Evolutionary conservation across 1,140 invertebrate species (phyloP).

Genomic region (Sesamia nonagrioides): DNA sequence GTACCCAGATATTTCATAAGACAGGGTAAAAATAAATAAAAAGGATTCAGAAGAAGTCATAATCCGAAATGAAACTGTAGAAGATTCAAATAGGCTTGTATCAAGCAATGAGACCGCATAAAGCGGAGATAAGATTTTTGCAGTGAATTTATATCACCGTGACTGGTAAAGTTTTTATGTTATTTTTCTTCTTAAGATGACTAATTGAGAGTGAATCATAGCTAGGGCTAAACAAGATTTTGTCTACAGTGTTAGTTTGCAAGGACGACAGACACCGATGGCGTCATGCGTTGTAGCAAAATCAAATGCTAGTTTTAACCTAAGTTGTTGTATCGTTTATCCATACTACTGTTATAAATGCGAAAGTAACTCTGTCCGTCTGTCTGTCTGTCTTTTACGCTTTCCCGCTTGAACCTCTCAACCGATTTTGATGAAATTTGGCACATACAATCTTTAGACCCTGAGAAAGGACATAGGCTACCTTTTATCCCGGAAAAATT

Average conservation of each 20-base stretch:
- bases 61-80: background rate
- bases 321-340: no score
- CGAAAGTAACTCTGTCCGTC: no score
- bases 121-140: background rate
- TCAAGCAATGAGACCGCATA: background rate
- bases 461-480: no score
- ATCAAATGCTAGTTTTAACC: background rate
- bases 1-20: background rate
- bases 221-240: background rate
- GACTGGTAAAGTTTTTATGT: background rate
- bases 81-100: background rate
- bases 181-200: background rate
- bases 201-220: conserved; percentile 13
- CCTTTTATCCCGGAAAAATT: no score
- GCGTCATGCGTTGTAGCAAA: background rate
- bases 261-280: background rate
- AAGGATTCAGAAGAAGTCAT: background rate
- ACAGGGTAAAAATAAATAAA: background rate
- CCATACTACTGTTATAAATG: no score
- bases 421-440: no score
- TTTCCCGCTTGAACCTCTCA: no score
- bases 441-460: no score
- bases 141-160: conserved; percentile 8
- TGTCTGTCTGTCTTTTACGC: no score
- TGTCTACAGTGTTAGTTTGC: background rate